A percentile compares a stretch with the other conserved stretches of the same genome.
These are phyloP conservation scores for Pachymerium ferrugineum DNA, from an alignment of 2,888 invertebrate genomes.

Conservation along the genomic window DNA sequence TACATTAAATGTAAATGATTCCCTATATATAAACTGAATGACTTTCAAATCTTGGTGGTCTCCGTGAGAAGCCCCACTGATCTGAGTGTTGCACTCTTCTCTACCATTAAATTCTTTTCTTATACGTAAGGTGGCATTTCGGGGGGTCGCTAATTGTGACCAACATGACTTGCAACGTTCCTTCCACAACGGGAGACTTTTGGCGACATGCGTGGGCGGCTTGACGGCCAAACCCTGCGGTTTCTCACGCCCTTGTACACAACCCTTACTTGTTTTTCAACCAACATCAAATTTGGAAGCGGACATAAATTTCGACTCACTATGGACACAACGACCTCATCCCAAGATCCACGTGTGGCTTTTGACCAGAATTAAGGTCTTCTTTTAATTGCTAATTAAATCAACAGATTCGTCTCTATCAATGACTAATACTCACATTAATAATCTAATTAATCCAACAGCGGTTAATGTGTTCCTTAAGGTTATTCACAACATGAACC, in stretches of 20 bases:
- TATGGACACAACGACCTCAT: neutral
- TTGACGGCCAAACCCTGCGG: conserved; percentile 13
- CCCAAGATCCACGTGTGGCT: neutral
- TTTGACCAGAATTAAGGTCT: neutral
- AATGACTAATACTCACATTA: neutral
- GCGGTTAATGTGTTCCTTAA: neutral
- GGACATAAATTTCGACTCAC: neutral
- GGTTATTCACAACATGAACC: conserved; percentile 1
- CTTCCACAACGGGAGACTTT: neutral
- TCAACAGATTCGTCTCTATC: neutral
- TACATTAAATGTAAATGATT: too few relatives aligned
- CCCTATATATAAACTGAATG: too few relatives aligned
- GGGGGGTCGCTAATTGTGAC: neutral
- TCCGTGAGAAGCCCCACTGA: neutral
- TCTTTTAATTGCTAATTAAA: neutral
- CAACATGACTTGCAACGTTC: conserved; percentile 13
- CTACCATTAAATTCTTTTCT: neutral
- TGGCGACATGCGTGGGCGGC: conserved; percentile 3
- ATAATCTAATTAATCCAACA: neutral
- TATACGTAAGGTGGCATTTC: neutral
- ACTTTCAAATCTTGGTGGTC: neutral
- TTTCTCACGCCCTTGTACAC: conserved; percentile 13
- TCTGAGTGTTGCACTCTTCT: neutral
- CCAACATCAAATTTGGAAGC: neutral
- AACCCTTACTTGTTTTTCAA: conserved; percentile 1